Evolutionary conservation across 1,140 invertebrate species (phyloP).

Genomic region (Drosophila watanabei): DNA sequence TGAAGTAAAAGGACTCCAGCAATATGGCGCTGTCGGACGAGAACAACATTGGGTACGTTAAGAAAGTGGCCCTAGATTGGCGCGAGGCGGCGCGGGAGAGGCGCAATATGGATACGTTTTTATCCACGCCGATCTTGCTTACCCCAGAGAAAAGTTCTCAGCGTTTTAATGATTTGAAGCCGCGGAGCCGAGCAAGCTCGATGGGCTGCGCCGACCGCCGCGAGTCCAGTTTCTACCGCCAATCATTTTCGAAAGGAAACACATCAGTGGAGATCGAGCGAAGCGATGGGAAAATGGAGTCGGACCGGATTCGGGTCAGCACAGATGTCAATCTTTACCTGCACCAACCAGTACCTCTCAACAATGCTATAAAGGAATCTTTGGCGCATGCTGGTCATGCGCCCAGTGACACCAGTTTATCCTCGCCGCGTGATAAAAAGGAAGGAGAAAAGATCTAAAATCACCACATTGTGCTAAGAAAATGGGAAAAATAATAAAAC

Average conservation of each 20-base stretch:
- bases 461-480: neutral
- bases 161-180: neutral
- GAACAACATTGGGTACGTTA: slow-evolving; percentile 5
- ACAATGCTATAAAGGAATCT: neutral
- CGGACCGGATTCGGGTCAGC: slow-evolving; percentile 7
- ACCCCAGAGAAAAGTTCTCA: neutral
- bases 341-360: slow-evolving; percentile 1
- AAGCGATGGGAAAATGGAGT: neutral
- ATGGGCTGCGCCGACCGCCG: neutral
- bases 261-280: slow-evolving; percentile 7
- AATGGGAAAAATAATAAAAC: slow-evolving; percentile 11
- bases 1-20: too few relatives aligned
- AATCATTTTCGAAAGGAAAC: neutral
- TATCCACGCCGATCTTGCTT: neutral
- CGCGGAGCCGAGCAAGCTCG: neutral
- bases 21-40: slow-evolving; percentile 20
- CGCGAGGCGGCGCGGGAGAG: slow-evolving; percentile 12
- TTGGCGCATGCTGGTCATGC: neutral
- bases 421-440: neutral
- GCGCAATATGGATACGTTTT: neutral
- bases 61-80: slow-evolving; percentile 21
- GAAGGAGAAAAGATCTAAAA: neutral
- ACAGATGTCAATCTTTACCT: neutral
- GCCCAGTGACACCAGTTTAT: neutral
- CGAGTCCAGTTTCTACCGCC: slow-evolving; percentile 9